Evolutionary conservation across 2,797 vertebrate species (phyloP).

Genomic region (Chelonia mydas): DNA sequence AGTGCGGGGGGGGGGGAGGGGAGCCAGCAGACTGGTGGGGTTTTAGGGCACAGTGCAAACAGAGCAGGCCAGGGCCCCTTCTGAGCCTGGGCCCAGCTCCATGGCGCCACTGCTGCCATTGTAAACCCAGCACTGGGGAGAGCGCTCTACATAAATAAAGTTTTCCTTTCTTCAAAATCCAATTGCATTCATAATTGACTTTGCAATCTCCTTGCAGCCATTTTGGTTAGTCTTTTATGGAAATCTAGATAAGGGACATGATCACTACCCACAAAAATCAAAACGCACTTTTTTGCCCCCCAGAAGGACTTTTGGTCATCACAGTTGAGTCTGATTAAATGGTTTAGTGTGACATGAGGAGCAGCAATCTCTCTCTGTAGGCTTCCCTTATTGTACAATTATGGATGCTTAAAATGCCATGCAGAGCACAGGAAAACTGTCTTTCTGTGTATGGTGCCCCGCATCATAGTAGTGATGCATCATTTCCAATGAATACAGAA

Average conservation of each 20-base stretch:
- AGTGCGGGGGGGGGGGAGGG: no score
- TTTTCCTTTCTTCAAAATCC: not conserved
- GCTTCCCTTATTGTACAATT: not conserved
- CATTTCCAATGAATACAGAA: not conserved
- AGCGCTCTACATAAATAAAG: not conserved
- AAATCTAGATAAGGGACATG: not conserved
- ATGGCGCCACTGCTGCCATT: no score
- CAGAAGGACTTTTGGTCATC: slow-evolving; percentile 9
- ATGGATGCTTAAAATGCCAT: not conserved
- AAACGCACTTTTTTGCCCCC: not conserved
- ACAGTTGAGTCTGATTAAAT: not conserved
- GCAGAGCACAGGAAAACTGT: not conserved
- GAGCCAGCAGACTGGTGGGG: no score
- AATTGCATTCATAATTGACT: not conserved
- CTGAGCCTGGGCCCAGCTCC: no score
- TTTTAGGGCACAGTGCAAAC: no score
- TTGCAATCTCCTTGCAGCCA: not conserved
- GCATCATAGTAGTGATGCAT: not conserved
- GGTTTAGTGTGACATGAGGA: not conserved
- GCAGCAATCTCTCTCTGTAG: not conserved
- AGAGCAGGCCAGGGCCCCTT: no score
- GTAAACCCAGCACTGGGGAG: not conserved
- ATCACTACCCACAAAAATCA: not conserved
- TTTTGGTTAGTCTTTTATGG: not conserved
- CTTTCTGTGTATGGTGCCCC: not conserved